phyloP scores from a whole-genome alignment of 2,888 invertebrate genomes.

The Drosophila formosana region DNA sequence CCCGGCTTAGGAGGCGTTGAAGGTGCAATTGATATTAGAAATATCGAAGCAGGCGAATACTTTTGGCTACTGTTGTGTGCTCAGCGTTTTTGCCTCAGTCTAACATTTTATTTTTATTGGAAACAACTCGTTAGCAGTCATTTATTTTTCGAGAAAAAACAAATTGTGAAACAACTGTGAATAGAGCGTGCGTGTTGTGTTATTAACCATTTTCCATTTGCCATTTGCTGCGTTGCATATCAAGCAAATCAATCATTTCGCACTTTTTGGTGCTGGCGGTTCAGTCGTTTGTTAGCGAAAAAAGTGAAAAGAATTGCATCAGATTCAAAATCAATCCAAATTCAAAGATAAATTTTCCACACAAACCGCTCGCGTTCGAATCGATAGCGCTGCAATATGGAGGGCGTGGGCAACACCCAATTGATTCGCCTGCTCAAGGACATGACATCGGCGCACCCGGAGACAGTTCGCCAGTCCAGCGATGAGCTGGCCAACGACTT shows the following conservation, averaged over 20 bases:
- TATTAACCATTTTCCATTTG: background rate
- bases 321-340: no score
- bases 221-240: background rate
- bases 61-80: background rate
- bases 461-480: background rate
- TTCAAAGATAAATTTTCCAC: no score
- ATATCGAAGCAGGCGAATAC: background rate
- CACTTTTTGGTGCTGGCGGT: no score
- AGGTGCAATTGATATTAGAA: background rate
- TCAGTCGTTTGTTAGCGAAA: no score
- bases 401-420: constrained; percentile 7
- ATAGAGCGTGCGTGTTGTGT: background rate
- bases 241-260: background rate
- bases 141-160: background rate
- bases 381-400: background rate
- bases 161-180: background rate
- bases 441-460: constrained; percentile 21
- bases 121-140: background rate
- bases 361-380: no score
- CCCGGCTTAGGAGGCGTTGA: background rate
- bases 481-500: constrained; percentile 9
- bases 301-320: no score
- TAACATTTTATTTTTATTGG: constrained; percentile 1
- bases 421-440: constrained; percentile 17
- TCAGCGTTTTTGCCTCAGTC: background rate